phyloP scores from a whole-genome alignment of 2,888 invertebrate species.

The Sabatieria punctata region DNA sequence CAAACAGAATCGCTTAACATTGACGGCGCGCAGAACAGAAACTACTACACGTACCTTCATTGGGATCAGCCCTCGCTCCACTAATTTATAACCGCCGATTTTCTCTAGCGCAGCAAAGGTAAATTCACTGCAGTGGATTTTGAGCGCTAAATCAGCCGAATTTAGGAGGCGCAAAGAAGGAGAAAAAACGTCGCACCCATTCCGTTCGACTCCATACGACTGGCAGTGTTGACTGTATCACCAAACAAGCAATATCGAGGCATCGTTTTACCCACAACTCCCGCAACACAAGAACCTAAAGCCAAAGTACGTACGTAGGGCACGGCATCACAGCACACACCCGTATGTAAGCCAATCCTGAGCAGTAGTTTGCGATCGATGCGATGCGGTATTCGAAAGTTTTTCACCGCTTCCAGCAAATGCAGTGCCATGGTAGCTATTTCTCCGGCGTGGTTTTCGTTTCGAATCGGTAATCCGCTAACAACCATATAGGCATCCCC shows the following conservation, averaged over 20 bases:
- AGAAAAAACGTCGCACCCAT: slow-evolving; percentile 46
- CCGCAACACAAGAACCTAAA: slow-evolving; percentile 34
- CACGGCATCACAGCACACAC: not conserved
- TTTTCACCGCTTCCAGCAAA: slow-evolving; percentile 22
- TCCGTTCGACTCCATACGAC: slow-evolving; percentile 52
- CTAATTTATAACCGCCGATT: slow-evolving; percentile 20
- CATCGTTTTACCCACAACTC: slow-evolving; percentile 35
- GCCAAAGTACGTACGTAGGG: slow-evolving; percentile 1
- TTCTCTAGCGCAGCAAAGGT: slow-evolving; percentile 17
- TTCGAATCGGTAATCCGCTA: slow-evolving; percentile 30
- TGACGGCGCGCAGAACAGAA: no score
- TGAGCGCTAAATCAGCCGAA: slow-evolving; percentile 16
- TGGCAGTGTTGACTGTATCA: slow-evolving; percentile 36
- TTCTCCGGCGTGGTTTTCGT: slow-evolving; percentile 26
- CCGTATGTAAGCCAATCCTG: slow-evolving; percentile 29
- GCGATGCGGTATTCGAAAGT: slow-evolving; percentile 27
- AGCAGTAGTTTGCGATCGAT: slow-evolving; percentile 20
- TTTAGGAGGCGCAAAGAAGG: not conserved
- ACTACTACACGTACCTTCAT: slow-evolving; percentile 24
- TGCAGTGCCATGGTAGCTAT: slow-evolving; percentile 31
- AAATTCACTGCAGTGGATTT: slow-evolving; percentile 25
- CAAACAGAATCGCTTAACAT: no score
- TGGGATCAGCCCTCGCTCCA: slow-evolving; percentile 22
- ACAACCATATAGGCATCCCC: no score
- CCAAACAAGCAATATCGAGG: slow-evolving; percentile 34